Base-by-base conservation (phyloP, 2,888 invertebrate species). In the Drosophila flavopinicola region DNA sequence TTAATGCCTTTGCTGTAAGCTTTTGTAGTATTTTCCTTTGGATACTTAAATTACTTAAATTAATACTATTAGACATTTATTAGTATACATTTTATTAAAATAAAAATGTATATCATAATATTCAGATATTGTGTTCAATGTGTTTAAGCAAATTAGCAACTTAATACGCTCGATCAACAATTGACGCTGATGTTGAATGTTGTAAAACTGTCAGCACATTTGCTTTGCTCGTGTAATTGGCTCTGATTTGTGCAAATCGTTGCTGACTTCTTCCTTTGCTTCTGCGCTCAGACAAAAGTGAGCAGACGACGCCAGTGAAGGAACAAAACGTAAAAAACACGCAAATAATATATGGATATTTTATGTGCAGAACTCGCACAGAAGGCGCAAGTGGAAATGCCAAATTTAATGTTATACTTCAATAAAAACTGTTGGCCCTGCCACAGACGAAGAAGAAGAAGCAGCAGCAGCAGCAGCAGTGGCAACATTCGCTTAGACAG, bases 381-480 rank as follows among this genome's bases (percentile, higher is more conserved):
- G 29, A n/a, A n/a, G 44, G 67, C 64, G 44, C 56, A 66, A 73
- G 67, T 74, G 67, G 58, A 85, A 69, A 87, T 73, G 86, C 87
- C 85, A 87, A 72, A 87, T 80, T 80, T 78, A 73, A 85, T 87
- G 86, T 76, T 87, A 68, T 76, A 85, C 86, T 80, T 86, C 85
- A 84, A 85, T 85, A 86, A 85, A 84, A 84, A 66, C 67, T 64
- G 65, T 44, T 58, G 63, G 68, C 73, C 56, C 53, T 56, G 68
- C 63, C 73, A 54, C 56, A 56, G 41, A 45, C 39, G 66, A 1
- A 39, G 47, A 32, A 47, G 11, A n/a, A n/a, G n/a, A n/a, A n/a
- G n/a, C n/a, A n/a, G n/a, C n/a, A n/a, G 25, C n/a, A 25, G 41
- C 29, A 53, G 45, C 56, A 49, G 51, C 54, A 44, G 66, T 23